phyloP scores from a whole-genome alignment of 2,888 invertebrate species.

The Drosophila tanythrix region DNA sequence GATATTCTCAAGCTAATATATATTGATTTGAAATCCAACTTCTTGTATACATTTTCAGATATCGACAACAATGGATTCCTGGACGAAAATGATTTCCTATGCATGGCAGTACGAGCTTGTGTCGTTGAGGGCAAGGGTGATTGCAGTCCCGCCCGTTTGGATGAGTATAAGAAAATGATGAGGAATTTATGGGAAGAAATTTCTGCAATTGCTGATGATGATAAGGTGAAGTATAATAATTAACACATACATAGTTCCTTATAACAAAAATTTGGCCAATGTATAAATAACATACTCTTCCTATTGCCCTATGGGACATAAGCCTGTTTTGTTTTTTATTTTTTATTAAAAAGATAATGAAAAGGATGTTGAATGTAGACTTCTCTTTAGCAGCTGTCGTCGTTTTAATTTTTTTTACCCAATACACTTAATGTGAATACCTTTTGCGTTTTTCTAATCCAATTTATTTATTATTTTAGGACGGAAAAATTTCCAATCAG shows the following conservation, averaged over 20 bases:
- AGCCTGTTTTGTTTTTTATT: not conserved
- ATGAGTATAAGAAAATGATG: conserved; percentile 94
- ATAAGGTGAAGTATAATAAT: conserved; percentile 87
- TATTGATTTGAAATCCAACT: not conserved
- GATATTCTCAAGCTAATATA: not conserved
- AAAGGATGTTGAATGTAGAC: not conserved
- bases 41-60: conserved; percentile 86
- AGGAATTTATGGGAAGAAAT: conserved; percentile 94
- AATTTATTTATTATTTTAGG: conserved; percentile 86
- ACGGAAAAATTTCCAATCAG: conserved; percentile 91
- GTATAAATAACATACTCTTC: not conserved
- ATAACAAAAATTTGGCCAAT: not conserved
- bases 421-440: not conserved
- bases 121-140: conserved; percentile 93
- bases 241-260: not conserved
- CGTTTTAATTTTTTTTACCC: not conserved
- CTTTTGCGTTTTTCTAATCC: not conserved
- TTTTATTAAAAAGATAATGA: not conserved
- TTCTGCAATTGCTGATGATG: conserved; percentile 93
- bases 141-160: conserved; percentile 89
- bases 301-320: not conserved
- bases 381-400: not conserved
- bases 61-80: conserved; percentile 94
- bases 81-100: conserved; percentile 93
- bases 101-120: conserved; percentile 92